A percentile compares a stretch with the other conserved stretches of the same genome.
phyloP scores from a whole-genome alignment of 1,140 invertebrate species.

The Atta colombica region DNA sequence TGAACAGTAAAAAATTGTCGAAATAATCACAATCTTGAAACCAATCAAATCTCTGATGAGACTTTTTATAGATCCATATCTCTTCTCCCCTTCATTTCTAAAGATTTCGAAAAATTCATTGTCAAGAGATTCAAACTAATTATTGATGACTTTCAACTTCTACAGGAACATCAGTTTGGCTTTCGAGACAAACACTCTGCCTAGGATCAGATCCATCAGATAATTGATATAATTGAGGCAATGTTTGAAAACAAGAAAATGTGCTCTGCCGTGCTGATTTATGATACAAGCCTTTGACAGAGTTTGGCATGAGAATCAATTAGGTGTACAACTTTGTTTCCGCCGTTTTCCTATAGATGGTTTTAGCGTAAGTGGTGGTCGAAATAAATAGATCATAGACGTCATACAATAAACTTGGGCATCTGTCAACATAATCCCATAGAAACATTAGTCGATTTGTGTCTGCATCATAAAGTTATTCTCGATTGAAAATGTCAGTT shows the following conservation, averaged over 20 bases:
- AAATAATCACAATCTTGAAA: slow-evolving; percentile 67
- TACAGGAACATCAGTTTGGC: slow-evolving; percentile 79
- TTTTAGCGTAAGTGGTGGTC: too few species aligned
- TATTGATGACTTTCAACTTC: slow-evolving; percentile 28
- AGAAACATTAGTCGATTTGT: too few species aligned
- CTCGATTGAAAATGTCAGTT: too few species aligned
- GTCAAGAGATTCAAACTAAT: slow-evolving; percentile 24
- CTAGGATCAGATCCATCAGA: slow-evolving; percentile 67
- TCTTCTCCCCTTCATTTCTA: slow-evolving; percentile 27
- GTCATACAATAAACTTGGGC: too few species aligned
- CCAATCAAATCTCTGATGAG: slow-evolving; percentile 19
- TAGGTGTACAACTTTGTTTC: too few species aligned
- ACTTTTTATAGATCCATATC: slow-evolving; percentile 63
- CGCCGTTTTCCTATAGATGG: too few species aligned
- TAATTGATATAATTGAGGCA: slow-evolving; percentile 62
- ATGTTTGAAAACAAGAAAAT: slow-evolving; percentile 57
- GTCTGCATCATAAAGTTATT: too few species aligned
- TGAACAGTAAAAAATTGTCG: slow-evolving; percentile 71
- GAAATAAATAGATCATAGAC: too few species aligned
- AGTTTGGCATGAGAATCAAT: slow-evolving; percentile 79
- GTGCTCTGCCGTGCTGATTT: slow-evolving; percentile 49
- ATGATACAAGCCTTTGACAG: slow-evolving; percentile 76
- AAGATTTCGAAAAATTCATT: slow-evolving; percentile 56
- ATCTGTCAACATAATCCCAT: too few species aligned
- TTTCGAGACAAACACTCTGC: slow-evolving; percentile 79